phyloP scores from a whole-genome alignment of 2,888 invertebrate genomes.

The Villa cingulata region DNA sequence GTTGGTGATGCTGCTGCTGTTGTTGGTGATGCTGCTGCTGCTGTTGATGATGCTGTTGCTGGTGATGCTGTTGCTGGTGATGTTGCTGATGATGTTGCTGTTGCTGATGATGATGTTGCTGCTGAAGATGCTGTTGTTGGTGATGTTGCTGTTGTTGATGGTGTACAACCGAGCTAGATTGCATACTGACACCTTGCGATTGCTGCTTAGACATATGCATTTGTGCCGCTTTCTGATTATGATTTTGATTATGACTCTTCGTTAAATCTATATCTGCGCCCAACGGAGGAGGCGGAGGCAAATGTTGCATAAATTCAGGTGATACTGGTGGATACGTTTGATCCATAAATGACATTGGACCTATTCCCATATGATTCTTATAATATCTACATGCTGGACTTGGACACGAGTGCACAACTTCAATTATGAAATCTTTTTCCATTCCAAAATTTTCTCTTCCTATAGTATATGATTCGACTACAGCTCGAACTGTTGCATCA shows the following conservation, averaged over 20 bases:
- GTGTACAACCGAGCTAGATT: slow-evolving; percentile 1
- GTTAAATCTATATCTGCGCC: slow-evolving; percentile 10
- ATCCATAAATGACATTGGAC: slow-evolving; percentile 35
- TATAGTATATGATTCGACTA: slow-evolving; percentile 75
- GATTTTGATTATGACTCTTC: slow-evolving; percentile 11
- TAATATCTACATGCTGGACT: slow-evolving; percentile 79
- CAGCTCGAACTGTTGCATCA: slow-evolving; percentile 72
- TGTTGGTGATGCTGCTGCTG: slow-evolving; percentile 29
- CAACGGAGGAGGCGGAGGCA: slow-evolving; percentile 32
- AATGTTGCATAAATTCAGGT: slow-evolving; percentile 57
- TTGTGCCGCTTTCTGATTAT: slow-evolving; percentile 10
- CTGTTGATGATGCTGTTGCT: slow-evolving; percentile 45
- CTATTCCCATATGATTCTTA: slow-evolving; percentile 61
- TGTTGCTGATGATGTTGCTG: slow-evolving; percentile 42
- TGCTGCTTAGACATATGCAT: slow-evolving; percentile 24
- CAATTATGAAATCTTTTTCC: slow-evolving; percentile 81
- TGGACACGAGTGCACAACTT: slow-evolving; percentile 78
- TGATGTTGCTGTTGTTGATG: slow-evolving; percentile 22
- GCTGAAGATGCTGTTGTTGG: slow-evolving; percentile 34
- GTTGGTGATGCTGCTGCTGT: slow-evolving; percentile 18
- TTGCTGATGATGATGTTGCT: slow-evolving; percentile 37
- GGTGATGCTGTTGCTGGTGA: slow-evolving; percentile 45
- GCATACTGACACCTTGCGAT: slow-evolving; percentile 20
- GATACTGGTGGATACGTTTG: slow-evolving; percentile 32
- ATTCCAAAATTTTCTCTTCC: slow-evolving; percentile 42